Conservation (phyloP, 1,140 invertebrate genomes). For the Drosophila carrolli region DNA sequence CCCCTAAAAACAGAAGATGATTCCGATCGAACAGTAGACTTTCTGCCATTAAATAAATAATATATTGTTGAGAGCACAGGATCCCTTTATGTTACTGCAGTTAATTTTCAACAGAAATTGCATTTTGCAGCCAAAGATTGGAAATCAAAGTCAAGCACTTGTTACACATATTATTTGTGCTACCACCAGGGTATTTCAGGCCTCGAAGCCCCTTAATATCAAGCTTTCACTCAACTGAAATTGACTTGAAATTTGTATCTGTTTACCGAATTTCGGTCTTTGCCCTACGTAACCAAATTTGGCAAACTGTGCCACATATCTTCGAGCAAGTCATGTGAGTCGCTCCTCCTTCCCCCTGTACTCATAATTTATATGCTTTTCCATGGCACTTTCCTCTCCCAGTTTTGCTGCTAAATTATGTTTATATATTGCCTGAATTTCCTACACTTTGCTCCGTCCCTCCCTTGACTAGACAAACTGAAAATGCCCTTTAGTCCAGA, state of each 20-base stretch:
- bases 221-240: constrained; percentile 2
- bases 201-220: background rate
- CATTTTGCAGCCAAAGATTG: too few relatives aligned
- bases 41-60: constrained; percentile 2
- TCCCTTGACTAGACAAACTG: constrained; percentile 16
- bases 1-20: background rate
- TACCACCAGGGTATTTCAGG: background rate
- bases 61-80: background rate
- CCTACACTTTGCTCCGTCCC: background rate
- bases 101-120: too few relatives aligned
- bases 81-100: background rate
- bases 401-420: constrained; percentile 46
- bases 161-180: background rate
- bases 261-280: constrained; percentile 18
- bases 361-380: constrained; percentile 42
- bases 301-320: constrained; percentile 26
- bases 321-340: constrained; percentile 9
- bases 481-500: constrained; percentile 28
- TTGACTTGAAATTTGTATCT: constrained; percentile 27
- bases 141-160: background rate
- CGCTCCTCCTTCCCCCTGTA: constrained; percentile 9
- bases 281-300: constrained; percentile 16
- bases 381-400: constrained; percentile 15
- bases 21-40: constrained; percentile 9
- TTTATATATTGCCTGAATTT: constrained; percentile 47